phyloP scores from a whole-genome alignment of 2,113 vertebrate species.

The Ameiurus melas region DNA sequence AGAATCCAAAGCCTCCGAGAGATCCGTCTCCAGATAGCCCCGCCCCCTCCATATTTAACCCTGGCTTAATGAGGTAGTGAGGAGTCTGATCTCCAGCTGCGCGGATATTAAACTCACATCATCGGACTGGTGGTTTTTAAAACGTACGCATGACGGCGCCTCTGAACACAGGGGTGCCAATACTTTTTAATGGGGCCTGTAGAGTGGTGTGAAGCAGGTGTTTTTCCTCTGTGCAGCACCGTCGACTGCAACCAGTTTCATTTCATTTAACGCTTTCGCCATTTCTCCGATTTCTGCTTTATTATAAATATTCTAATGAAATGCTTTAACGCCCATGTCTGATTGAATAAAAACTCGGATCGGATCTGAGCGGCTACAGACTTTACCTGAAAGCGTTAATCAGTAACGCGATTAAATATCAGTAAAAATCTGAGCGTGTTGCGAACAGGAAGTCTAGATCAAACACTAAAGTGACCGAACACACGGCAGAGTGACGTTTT shows the following conservation, averaged over 20 bases:
- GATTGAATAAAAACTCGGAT: not conserved
- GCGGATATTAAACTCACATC: not conserved
- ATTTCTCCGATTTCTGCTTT: not conserved
- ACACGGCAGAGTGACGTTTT: not conserved
- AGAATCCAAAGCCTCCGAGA: slow-evolving; percentile 57
- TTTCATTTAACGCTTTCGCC: not conserved
- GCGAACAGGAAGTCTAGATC: not conserved
- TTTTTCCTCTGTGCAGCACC: not conserved
- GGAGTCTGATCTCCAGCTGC: not conserved
- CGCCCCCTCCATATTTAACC: not conserved
- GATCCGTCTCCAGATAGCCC: slow-evolving; percentile 79
- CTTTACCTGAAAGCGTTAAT: not conserved
- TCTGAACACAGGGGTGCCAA: not conserved
- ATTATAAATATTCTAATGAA: not conserved
- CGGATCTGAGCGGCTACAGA: not conserved
- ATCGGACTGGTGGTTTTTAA: too few species aligned
- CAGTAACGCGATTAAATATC: not conserved
- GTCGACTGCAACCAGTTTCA: not conserved
- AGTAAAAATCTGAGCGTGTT: not conserved
- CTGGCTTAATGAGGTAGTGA: too few species aligned
- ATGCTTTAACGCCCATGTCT: too few species aligned
- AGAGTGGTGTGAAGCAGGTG: not conserved
- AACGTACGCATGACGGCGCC: too few species aligned
- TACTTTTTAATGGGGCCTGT: not conserved
- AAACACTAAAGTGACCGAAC: not conserved